These are phyloP conservation scores for Dasysyrphus tricinctus DNA, from an alignment of 2,888 invertebrate genomes.

Conservation along the genomic window DNA sequence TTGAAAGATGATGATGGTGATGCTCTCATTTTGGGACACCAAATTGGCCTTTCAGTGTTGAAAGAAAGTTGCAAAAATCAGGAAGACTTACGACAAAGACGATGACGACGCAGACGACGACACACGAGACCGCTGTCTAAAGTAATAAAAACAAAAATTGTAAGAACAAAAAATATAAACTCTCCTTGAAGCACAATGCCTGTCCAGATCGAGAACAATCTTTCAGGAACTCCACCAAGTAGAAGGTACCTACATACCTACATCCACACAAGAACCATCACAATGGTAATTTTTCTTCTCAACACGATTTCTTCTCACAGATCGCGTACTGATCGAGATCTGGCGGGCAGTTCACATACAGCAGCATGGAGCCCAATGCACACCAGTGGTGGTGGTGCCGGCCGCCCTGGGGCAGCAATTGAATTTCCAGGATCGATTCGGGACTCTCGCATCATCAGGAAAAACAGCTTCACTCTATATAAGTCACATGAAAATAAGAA, in stretches of 20 bases:
- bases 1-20: conserved; percentile 52
- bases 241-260: neutral
- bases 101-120: neutral
- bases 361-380: conserved; percentile 9
- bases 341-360: conserved; percentile 27
- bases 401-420: conserved; percentile 45
- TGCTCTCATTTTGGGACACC: conserved; percentile 52
- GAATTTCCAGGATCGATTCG: conserved; percentile 59
- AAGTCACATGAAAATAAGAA: conserved; percentile 72
- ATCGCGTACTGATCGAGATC: conserved; percentile 51
- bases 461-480: conserved; percentile 65
- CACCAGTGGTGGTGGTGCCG: conserved; percentile 2
- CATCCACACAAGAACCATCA: conserved; percentile 35
- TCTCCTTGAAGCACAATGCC: conserved; percentile 36
- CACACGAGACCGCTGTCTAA: conserved; percentile 49
- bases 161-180: conserved; percentile 11
- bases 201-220: conserved; percentile 15
- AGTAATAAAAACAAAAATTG: conserved; percentile 21
- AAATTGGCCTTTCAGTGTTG: conserved; percentile 31
- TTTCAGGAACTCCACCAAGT: neutral
- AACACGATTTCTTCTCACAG: conserved; percentile 61
- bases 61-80: conserved; percentile 37
- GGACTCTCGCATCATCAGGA: conserved; percentile 16
- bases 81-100: conserved; percentile 38
- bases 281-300: conserved; percentile 72